Conservation (phyloP, 2,888 invertebrate genomes). For the Flexamia atlantica region DNA sequence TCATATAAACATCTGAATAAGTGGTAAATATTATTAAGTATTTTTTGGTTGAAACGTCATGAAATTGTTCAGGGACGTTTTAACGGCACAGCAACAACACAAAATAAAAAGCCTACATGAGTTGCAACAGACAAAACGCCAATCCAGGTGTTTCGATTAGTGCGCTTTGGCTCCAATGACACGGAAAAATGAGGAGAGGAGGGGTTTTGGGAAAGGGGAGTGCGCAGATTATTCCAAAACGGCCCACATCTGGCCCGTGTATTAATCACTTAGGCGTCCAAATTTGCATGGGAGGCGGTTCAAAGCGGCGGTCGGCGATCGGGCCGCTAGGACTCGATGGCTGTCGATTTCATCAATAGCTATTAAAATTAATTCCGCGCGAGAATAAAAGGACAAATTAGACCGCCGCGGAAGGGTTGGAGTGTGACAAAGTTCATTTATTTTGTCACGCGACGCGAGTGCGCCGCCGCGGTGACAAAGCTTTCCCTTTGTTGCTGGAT, state of each 20-base stretch:
- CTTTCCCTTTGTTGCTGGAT: background rate
- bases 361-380: constrained; percentile 18
- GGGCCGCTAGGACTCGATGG: background rate
- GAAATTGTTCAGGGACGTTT: too few relatives aligned
- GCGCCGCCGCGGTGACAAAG: background rate
- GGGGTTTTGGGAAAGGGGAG: background rate
- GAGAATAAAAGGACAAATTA: constrained; percentile 31
- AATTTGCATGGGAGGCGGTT: background rate
- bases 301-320: background rate
- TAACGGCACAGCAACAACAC: too few relatives aligned
- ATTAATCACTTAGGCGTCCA: background rate
- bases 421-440: constrained; percentile 40
- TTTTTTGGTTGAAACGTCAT: too few relatives aligned
- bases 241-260: background rate
- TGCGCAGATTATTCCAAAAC: background rate
- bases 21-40: too few relatives aligned
- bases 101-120: too few relatives aligned
- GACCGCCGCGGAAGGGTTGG: constrained; percentile 8
- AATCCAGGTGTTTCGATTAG: background rate
- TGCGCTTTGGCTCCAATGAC: background rate
- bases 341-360: constrained; percentile 29
- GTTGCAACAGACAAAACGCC: background rate
- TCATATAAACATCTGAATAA: too few relatives aligned
- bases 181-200: constrained; percentile 22
- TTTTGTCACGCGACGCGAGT: background rate